These are phyloP conservation scores for Opisthograptis luteolata DNA, from an alignment of 2,888 invertebrate species.

Conservation along the genomic window DNA sequence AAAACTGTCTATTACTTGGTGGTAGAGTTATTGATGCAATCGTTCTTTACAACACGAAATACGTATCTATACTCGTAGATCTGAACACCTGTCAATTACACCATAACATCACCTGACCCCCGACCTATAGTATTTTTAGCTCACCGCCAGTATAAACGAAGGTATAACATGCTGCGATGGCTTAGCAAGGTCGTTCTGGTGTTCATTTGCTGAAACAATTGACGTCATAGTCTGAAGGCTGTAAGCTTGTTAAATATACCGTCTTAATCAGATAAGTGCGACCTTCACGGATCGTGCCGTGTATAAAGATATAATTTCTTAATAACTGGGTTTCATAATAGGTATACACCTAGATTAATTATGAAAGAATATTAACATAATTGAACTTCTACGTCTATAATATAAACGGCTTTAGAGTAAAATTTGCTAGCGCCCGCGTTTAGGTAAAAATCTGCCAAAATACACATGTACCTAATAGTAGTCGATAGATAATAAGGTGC, in stretches of 20 bases:
- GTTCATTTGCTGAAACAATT: conserved; percentile 79
- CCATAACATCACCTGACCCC: conserved; percentile 58
- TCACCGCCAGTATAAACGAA: conserved; percentile 47
- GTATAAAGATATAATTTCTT: conserved; percentile 35
- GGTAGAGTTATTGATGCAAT: conserved; percentile 10
- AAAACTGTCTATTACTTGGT: neutral
- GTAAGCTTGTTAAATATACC: conserved; percentile 60
- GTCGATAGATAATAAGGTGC: too few species aligned
- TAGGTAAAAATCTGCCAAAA: too few species aligned
- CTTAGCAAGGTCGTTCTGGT: conserved; percentile 63
- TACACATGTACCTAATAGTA: too few species aligned
- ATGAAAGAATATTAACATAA: neutral
- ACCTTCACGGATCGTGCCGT: conserved; percentile 47
- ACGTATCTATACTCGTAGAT: neutral
- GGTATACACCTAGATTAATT: conserved; percentile 24
- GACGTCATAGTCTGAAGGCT: conserved; percentile 76
- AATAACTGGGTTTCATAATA: conserved; percentile 29
- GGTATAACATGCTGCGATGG: conserved; percentile 47
- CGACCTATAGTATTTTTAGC: conserved; percentile 79
- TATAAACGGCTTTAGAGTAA: neutral
- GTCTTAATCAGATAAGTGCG: conserved; percentile 64
- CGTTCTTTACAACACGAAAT: conserved; percentile 25
- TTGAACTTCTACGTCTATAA: neutral
- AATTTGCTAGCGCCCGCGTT: too few species aligned
- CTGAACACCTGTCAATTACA: conserved; percentile 23